A percentile compares a stretch with the other conserved stretches of the same genome.
Evolutionary conservation across 2,113 vertebrate genomes (phyloP).

Genomic region (Oryctolagus cuniculus): mOryCun1.1 NC_091436.1:2999501-3000000

Average conservation of each 20-base stretch:
- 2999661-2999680: background rate
- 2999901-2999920: too few species aligned
- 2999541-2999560: too few species aligned
- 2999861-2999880: rapidly evolving
- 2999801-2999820: too few species aligned
- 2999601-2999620: background rate
- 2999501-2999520: too few species aligned
- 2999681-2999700: background rate
- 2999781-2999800: background rate
- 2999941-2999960: background rate
- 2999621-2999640: background rate
- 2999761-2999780: background rate
- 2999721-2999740: rapidly evolving
- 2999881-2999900: rapidly evolving
- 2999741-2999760: too few species aligned
- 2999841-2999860: too few species aligned
- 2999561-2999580: too few species aligned
- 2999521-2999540: too few species aligned
- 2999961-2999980: background rate
- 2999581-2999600: too few species aligned
- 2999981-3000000: too few species aligned
- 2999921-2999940: too few species aligned
- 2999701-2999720: background rate
- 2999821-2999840: too few species aligned
- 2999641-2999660: background rate